Percentiles rank a stretch among this genome's conserved stretches.
phyloP scores from a whole-genome alignment of 1,140 invertebrate genomes.

The Trichonephila clavata region DNA sequence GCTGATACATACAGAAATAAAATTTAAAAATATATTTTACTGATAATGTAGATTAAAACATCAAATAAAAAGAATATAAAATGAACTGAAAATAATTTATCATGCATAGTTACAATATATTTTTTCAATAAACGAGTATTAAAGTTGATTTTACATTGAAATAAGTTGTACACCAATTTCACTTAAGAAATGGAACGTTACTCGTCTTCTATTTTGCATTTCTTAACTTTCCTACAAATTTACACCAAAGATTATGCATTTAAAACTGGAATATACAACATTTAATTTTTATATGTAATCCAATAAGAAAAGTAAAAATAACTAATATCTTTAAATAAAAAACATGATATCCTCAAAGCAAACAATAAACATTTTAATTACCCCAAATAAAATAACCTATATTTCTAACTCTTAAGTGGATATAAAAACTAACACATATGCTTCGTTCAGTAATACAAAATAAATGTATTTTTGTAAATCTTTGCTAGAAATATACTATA shows the following conservation, averaged over 20 bases:
- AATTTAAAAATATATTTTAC: too few relatives aligned
- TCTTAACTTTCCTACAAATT: background rate
- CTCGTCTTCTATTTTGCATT: constrained; percentile 41
- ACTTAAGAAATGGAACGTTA: background rate
- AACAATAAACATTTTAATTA: background rate
- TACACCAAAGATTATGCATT: background rate
- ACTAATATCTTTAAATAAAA: background rate
- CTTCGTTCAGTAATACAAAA: background rate
- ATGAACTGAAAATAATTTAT: too few relatives aligned
- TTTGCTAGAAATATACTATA: background rate
- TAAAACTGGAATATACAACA: background rate
- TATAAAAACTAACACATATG: background rate
- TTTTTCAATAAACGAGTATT: too few relatives aligned
- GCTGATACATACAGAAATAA: too few relatives aligned
- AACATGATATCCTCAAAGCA: background rate
- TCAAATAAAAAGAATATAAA: too few relatives aligned
- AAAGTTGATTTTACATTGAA: constrained; percentile 8
- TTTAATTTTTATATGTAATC: background rate
- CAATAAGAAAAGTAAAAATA: background rate
- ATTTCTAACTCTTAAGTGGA: background rate
- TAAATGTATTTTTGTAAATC: background rate
- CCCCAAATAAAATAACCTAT: background rate
- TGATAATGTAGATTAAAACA: too few relatives aligned
- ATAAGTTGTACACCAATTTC: background rate
- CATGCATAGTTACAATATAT: too few relatives aligned